Percentiles rank a stretch among this genome's conserved stretches.
phyloP scores from a whole-genome alignment of 2,797 vertebrate genomes.

The Bovichtus diacanthus region DNA sequence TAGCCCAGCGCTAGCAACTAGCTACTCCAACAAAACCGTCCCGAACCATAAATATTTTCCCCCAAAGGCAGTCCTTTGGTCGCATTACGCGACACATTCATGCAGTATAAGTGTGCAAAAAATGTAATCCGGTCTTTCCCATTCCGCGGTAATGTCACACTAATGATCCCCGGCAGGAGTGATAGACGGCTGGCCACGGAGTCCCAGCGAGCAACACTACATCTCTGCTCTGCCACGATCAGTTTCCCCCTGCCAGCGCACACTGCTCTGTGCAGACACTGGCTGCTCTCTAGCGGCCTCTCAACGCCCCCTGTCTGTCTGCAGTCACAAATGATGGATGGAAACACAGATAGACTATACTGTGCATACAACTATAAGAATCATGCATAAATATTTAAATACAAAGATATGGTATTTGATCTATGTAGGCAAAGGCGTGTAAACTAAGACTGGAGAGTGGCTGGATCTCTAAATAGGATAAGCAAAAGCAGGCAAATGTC shows the following conservation, averaged over 20 bases:
- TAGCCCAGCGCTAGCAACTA: conserved; percentile 78
- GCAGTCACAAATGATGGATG: background rate
- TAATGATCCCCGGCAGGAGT: conserved; percentile 52
- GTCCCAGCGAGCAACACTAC: conserved; percentile 69
- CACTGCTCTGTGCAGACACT: conserved; percentile 21
- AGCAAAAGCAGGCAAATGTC: background rate
- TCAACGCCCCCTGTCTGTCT: conserved; percentile 62
- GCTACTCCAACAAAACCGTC: conserved; percentile 74
- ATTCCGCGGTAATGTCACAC: conserved; percentile 34
- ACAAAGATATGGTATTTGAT: background rate
- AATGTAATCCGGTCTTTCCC: conserved; percentile 17
- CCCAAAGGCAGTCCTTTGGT: conserved; percentile 42
- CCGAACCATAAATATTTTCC: conserved; percentile 67
- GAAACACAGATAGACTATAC: too few relatives aligned
- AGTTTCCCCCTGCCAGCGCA: conserved; percentile 27
- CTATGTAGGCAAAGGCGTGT: too few relatives aligned
- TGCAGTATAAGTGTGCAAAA: background rate
- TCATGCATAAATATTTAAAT: too few relatives aligned
- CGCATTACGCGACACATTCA: conserved; percentile 69
- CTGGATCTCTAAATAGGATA: background rate
- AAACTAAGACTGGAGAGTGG: background rate
- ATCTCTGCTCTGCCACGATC: conserved; percentile 70
- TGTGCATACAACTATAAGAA: too few relatives aligned
- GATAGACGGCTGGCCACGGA: conserved; percentile 62
- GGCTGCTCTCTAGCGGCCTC: conserved; percentile 43